These are phyloP conservation scores for Ciona savignyi DNA, from an alignment of 23 tunicate genomes.

Conservation along the genomic window DNA sequence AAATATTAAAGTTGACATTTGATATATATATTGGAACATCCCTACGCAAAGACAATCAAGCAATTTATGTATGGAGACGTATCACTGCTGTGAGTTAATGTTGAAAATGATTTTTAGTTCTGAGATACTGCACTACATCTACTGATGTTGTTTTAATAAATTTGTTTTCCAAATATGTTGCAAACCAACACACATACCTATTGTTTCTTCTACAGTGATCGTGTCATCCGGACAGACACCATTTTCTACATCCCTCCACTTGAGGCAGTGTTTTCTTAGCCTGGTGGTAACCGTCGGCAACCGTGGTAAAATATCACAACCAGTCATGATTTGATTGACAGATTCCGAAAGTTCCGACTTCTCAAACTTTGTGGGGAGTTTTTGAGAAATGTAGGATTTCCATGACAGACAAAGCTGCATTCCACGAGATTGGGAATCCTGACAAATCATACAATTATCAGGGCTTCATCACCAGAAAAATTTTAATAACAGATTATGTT, in stretches of 20 bases:
- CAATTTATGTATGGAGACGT: too few species aligned
- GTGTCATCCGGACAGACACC: constrained; percentile 7
- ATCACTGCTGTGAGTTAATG: too few species aligned
- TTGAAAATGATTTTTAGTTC: too few species aligned
- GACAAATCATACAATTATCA: too few species aligned
- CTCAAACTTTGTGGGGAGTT: not conserved
- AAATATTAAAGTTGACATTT: too few species aligned
- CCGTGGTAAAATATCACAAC: constrained; percentile 2
- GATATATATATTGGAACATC: too few species aligned
- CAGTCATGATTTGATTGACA: not conserved
- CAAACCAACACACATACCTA: constrained; percentile 1
- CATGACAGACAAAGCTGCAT: constrained; percentile 7
- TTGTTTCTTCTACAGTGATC: constrained; percentile 4
- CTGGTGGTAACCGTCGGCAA: constrained; percentile 14
- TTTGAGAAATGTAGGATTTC: not conserved
- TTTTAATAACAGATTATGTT: too few species aligned
- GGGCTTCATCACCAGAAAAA: too few species aligned
- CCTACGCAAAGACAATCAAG: too few species aligned
- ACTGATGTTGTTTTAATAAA: too few species aligned
- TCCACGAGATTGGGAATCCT: constrained; percentile 1
- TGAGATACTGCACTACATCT: too few species aligned
- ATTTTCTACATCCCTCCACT: constrained; percentile 8
- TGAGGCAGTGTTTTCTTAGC: constrained; percentile 8
- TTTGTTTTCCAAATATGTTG: too few species aligned
- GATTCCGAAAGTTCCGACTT: not conserved